A percentile compares a stretch with the other conserved stretches of the same genome.
Conservation (phyloP, 2,113 vertebrate genomes). For the Scortum barcoo region DNA sequence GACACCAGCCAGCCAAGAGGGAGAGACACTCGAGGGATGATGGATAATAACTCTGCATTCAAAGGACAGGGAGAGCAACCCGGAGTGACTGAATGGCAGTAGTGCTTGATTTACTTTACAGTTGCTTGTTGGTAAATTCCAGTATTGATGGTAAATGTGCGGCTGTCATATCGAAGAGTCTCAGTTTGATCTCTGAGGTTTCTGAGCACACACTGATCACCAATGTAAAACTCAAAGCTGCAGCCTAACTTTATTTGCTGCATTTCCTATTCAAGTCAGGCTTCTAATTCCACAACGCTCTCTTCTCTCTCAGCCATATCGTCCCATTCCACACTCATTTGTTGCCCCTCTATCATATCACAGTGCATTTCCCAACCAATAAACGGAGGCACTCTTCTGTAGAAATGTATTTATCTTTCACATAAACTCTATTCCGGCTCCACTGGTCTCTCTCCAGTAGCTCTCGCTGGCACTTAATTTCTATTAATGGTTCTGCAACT, state of each 20-base stretch:
- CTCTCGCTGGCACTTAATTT: constrained; percentile 85
- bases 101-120: constrained; percentile 16
- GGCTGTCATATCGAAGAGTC: constrained; percentile 15
- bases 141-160: constrained; percentile 27
- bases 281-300: constrained; percentile 69
- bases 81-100: constrained; percentile 34
- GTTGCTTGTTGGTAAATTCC: constrained; percentile 45
- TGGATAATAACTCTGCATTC: constrained; percentile 53
- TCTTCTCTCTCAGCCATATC: constrained; percentile 74
- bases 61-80: constrained; percentile 41
- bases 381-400: constrained; percentile 84
- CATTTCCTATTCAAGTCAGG: constrained; percentile 75
- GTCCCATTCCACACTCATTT: constrained; percentile 80
- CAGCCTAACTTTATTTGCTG: constrained; percentile 31
- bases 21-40: constrained; percentile 66
- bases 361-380: constrained; percentile 85
- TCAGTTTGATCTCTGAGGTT: background rate
- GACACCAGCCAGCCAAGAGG: constrained; percentile 76
- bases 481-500: constrained; percentile 87
- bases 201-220: constrained; percentile 18
- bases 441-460: constrained; percentile 81
- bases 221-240: constrained; percentile 23
- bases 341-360: constrained; percentile 83
- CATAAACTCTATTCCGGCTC: constrained; percentile 82
- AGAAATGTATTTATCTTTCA: constrained; percentile 86